These are phyloP conservation scores for Dynastes grantii DNA, from an alignment of 2,888 invertebrate genomes.

Conservation along the genomic window DNA sequence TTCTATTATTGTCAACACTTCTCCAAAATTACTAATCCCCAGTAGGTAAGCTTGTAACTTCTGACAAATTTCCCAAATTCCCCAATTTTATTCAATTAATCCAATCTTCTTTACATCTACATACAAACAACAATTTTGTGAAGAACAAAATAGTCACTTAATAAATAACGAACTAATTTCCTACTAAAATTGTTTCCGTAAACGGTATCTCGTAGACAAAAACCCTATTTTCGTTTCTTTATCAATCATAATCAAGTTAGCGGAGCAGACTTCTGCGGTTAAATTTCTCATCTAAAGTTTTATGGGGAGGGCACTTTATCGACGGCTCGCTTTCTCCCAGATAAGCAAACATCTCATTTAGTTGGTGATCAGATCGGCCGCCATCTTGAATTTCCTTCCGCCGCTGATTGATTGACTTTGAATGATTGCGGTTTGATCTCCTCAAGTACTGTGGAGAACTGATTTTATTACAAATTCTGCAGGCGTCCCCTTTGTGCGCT, in stretches of 20 bases:
- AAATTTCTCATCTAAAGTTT: constrained; percentile 68
- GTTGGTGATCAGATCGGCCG: constrained; percentile 62
- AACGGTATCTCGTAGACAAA: constrained; percentile 26
- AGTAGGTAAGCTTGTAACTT: too few relatives aligned
- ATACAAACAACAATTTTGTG: too few relatives aligned
- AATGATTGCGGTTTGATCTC: constrained; percentile 57
- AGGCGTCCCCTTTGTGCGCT: constrained; percentile 12
- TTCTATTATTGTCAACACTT: too few relatives aligned
- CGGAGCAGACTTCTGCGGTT: constrained; percentile 68
- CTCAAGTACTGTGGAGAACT: constrained; percentile 30
- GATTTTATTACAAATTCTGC: constrained; percentile 45
- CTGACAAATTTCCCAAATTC: too few relatives aligned
- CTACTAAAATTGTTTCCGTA: constrained; percentile 19
- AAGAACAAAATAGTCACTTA: too few relatives aligned
- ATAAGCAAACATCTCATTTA: constrained; percentile 69
- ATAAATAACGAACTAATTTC: constrained; percentile 22
- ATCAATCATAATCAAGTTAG: constrained; percentile 71
- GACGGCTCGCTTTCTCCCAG: constrained; percentile 67
- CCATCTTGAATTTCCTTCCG: constrained; percentile 62
- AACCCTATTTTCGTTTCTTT: constrained; percentile 66
- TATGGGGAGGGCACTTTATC: constrained; percentile 66
- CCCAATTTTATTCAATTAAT: too few relatives aligned
- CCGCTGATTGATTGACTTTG: constrained; percentile 64
- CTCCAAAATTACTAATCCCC: too few relatives aligned
- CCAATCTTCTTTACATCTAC: too few relatives aligned